These are phyloP conservation scores for Balanococcus diminutus DNA, from an alignment of 2,888 invertebrate genomes.

Conservation along the genomic window DNA sequence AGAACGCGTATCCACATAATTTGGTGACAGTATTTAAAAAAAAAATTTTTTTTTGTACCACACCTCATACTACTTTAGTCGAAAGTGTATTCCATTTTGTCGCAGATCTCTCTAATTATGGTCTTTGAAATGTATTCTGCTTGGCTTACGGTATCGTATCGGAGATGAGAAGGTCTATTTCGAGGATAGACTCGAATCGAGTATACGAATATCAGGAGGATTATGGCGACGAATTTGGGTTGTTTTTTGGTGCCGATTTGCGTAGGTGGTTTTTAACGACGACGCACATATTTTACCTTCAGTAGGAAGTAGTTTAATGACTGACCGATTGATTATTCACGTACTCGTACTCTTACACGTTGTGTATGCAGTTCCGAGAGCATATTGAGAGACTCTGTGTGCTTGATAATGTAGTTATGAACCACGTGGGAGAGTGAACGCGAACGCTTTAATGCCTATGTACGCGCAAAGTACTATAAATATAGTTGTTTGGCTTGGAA, in stretches of 20 bases:
- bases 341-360: not conserved
- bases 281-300: not conserved
- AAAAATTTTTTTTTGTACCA: not conserved
- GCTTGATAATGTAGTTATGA: conserved; percentile 7
- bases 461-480: not conserved
- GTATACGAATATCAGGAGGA: not conserved
- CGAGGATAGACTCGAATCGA: not conserved
- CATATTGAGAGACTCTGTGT: not conserved
- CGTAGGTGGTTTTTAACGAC: conserved; percentile 1
- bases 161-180: not conserved
- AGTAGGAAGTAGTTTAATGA: conserved; percentile 38
- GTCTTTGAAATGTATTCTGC: not conserved
- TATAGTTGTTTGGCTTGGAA: conserved; percentile 14
- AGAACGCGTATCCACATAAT: not conserved
- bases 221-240: not conserved
- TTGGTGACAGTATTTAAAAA: not conserved
- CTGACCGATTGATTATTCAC: conserved; percentile 34
- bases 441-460: conserved; percentile 1
- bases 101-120: conserved; percentile 16
- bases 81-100: not conserved
- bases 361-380: not conserved
- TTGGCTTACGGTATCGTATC: not conserved
- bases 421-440: conserved; percentile 5
- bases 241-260: not conserved
- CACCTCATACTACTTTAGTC: not conserved